phyloP scores from a whole-genome alignment of 1,140 invertebrate species.

The Drosophila lacertosa region DNA sequence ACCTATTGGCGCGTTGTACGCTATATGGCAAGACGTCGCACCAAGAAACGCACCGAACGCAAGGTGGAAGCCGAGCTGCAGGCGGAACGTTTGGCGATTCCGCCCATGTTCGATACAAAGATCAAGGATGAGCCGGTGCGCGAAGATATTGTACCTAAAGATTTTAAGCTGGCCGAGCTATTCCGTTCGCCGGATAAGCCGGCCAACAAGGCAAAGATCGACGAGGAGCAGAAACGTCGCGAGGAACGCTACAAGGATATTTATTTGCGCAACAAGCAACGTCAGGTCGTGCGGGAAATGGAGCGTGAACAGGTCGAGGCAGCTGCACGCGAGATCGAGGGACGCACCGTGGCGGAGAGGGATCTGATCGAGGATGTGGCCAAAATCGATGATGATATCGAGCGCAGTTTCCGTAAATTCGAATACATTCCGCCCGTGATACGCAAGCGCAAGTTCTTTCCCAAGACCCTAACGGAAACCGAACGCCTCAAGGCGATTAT shows the following conservation, averaged over 20 bases:
- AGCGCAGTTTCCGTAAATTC: slow-evolving; percentile 60
- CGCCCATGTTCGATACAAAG: slow-evolving; percentile 35
- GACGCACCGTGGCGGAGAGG: slow-evolving; percentile 55
- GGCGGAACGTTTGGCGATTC: slow-evolving; percentile 54
- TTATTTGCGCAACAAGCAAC: slow-evolving; percentile 59
- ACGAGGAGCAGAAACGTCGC: slow-evolving; percentile 49
- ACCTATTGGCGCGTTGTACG: slow-evolving; percentile 67
- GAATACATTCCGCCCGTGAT: slow-evolving; percentile 63
- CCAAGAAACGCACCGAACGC: slow-evolving; percentile 46
- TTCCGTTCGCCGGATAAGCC: slow-evolving; percentile 68
- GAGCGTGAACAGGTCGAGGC: slow-evolving; percentile 33
- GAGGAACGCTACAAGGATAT: slow-evolving; percentile 71
- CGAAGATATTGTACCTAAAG: not conserved
- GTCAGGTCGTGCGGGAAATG: slow-evolving; percentile 9
- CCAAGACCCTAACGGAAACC: slow-evolving; percentile 72
- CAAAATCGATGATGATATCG: slow-evolving; percentile 67
- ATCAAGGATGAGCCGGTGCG: slow-evolving; percentile 50
- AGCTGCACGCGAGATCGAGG: slow-evolving; percentile 41
- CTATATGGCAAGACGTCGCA: slow-evolving; percentile 57
- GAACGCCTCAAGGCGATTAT: slow-evolving; percentile 65
- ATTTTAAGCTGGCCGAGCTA: slow-evolving; percentile 45
- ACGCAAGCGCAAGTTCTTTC: slow-evolving; percentile 55
- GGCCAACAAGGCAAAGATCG: slow-evolving; percentile 53
- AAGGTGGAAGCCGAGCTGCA: slow-evolving; percentile 63
- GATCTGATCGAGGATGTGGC: slow-evolving; percentile 58